These are phyloP conservation scores for Notospermus geniculatus DNA, from an alignment of 1,140 invertebrate species.

Conservation along the genomic window DNA sequence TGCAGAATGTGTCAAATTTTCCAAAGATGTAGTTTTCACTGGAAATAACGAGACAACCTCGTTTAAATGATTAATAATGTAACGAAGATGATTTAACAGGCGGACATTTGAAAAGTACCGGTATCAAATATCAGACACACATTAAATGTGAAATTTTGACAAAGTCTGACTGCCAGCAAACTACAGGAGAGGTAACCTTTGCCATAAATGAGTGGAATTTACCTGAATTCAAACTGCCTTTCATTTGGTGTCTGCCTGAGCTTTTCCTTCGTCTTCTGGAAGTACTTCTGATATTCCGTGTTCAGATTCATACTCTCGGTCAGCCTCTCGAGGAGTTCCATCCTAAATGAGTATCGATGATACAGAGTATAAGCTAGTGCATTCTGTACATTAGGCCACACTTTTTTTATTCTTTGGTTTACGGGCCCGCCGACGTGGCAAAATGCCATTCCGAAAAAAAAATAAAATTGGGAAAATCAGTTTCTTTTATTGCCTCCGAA, in stretches of 20 bases:
- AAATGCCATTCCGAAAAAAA: too few species aligned
- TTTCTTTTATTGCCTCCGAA: too few species aligned
- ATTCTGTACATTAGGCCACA: too few species aligned
- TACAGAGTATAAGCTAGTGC: background rate
- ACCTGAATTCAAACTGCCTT: slow-evolving; percentile 76
- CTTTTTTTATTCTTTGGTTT: too few species aligned
- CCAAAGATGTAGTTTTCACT: slow-evolving; percentile 97
- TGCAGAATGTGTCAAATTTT: slow-evolving; percentile 91
- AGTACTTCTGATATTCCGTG: slow-evolving; percentile 64
- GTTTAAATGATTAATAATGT: background rate
- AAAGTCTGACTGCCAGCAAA: too few species aligned
- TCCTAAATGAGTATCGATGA: slow-evolving; percentile 27
- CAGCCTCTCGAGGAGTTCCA: slow-evolving; percentile 64
- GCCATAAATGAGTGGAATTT: slow-evolving; percentile 5
- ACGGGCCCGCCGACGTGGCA: too few species aligned
- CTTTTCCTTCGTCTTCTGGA: slow-evolving; percentile 59
- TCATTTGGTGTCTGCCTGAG: slow-evolving; percentile 62
- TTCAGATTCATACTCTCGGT: slow-evolving; percentile 86
- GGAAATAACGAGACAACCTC: slow-evolving; percentile 17
- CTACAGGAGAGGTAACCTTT: too few species aligned
- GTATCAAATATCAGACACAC: too few species aligned
- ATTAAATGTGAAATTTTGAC: too few species aligned
- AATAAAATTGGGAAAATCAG: too few species aligned
- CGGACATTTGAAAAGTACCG: background rate
- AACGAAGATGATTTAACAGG: background rate